These are phyloP conservation scores for Mesitornis unicolor DNA, from an alignment of 2,113 vertebrate species.

Conservation along the genomic window DNA sequence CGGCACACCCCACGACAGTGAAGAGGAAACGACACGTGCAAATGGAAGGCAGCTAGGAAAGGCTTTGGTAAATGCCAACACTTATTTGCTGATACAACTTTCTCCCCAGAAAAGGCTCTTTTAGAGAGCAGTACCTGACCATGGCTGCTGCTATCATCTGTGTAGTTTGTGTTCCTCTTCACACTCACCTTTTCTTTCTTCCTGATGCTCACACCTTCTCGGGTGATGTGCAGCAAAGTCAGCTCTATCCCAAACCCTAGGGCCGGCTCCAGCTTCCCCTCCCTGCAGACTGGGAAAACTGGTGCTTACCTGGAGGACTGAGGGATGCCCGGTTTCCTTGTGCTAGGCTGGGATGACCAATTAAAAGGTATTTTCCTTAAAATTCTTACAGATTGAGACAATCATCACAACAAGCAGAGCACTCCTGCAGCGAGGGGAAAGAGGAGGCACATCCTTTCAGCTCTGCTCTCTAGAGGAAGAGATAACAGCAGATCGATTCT, in stretches of 20 bases:
- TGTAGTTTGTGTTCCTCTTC: not conserved
- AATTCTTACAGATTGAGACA: not conserved
- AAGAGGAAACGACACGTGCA: not conserved
- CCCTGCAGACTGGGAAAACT: not conserved
- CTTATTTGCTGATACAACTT: not conserved
- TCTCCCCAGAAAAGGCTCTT: not conserved
- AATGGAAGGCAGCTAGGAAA: not conserved
- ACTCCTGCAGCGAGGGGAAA: not conserved
- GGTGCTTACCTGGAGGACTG: not conserved
- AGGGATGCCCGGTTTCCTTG: not conserved
- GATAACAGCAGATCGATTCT: conserved; percentile 5
- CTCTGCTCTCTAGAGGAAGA: conserved; percentile 1
- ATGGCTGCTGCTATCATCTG: not conserved
- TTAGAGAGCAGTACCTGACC: not conserved
- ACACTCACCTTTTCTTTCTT: not conserved
- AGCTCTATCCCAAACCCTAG: not conserved
- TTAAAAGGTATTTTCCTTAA: conserved; percentile 32
- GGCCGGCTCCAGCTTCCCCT: not conserved
- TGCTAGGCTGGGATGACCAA: not conserved
- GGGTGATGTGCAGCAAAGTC: not conserved
- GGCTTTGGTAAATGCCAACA: not conserved
- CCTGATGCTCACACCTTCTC: not conserved
- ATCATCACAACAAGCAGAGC: conserved; percentile 32
- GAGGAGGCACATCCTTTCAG: not conserved
- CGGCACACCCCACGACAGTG: not conserved